Percentiles rank a stretch among this genome's conserved stretches.
phyloP scores from a whole-genome alignment of 2,888 invertebrate genomes.

The Clistopyga incitator region DNA sequence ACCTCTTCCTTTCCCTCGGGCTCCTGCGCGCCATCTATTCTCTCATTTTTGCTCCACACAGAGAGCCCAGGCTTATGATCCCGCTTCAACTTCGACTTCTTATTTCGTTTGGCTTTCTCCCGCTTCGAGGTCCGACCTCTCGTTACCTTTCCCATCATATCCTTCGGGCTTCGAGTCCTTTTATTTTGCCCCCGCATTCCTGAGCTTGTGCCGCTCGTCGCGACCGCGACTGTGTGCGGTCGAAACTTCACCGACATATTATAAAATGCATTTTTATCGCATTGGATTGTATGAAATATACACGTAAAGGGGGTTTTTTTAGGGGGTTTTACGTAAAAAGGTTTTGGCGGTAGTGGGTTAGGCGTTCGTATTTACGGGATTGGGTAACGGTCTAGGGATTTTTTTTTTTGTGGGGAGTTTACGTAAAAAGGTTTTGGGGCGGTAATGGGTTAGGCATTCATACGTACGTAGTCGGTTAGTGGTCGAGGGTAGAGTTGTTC shows the following conservation, averaged over 20 bases:
- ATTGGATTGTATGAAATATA: background rate
- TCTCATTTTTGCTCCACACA: too few species aligned
- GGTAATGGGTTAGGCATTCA: too few species aligned
- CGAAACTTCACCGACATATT: constrained; percentile 15
- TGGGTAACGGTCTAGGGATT: too few species aligned
- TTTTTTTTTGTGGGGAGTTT: background rate
- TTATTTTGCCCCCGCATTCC: constrained; percentile 78
- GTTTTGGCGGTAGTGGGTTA: too few species aligned
- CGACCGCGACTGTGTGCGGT: constrained; percentile 6
- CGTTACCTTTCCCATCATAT: constrained; percentile 55
- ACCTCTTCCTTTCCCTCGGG: constrained; percentile 22
- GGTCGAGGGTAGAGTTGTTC: too few species aligned
- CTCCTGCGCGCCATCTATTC: constrained; percentile 51
- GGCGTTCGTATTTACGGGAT: too few species aligned
- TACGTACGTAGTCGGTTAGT: too few species aligned
- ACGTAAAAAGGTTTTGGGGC: background rate
- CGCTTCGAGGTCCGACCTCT: constrained; percentile 55
- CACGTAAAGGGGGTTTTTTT: background rate
- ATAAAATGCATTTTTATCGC: constrained; percentile 25
- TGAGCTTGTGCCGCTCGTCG: constrained; percentile 72
- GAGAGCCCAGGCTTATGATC: too few species aligned
- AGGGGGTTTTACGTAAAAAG: background rate
- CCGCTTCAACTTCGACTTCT: constrained; percentile 41
- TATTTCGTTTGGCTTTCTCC: constrained; percentile 37
- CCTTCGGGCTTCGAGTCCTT: constrained; percentile 76